Conservation (phyloP, 2,113 vertebrate genomes). For the Pseudorectes ferrugineus region DNA sequence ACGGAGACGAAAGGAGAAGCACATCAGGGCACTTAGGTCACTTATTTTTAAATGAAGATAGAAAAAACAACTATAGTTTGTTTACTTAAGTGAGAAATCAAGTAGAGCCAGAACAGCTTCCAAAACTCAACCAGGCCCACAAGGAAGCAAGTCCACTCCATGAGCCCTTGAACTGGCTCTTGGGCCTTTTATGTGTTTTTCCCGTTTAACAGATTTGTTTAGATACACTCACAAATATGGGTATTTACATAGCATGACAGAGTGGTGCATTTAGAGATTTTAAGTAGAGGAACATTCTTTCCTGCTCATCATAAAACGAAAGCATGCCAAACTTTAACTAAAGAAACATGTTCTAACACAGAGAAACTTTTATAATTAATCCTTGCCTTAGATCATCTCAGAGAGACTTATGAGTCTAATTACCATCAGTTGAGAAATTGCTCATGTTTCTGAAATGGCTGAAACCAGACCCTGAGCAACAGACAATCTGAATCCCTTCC, state of each 20-base stretch:
- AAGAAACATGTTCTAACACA: conserved; percentile 14
- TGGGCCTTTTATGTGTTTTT: neutral
- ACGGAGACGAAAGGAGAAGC: neutral
- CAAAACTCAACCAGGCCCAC: neutral
- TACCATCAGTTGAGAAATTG: neutral
- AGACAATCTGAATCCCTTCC: conserved; percentile 10
- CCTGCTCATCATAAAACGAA: neutral
- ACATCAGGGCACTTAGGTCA: neutral
- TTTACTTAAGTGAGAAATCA: neutral
- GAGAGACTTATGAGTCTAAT: conserved; percentile 23
- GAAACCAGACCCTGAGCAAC: neutral
- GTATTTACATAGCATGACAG: neutral
- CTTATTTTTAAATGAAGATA: neutral
- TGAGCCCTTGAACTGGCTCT: neutral
- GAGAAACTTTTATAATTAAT: conserved; percentile 43
- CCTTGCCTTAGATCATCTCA: conserved; percentile 12
- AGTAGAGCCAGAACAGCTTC: neutral
- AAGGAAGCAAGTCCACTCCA: neutral
- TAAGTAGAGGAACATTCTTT: neutral
- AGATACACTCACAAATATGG: neutral
- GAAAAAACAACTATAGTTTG: neutral
- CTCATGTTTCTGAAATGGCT: conserved; percentile 5
- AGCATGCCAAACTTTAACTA: neutral
- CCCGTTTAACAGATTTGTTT: neutral
- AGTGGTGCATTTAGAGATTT: neutral